Evolutionary conservation across 2,888 invertebrate species (phyloP), one percentile per base, ranked within the genome.

Genomic region (Conus canariensis): DNA sequence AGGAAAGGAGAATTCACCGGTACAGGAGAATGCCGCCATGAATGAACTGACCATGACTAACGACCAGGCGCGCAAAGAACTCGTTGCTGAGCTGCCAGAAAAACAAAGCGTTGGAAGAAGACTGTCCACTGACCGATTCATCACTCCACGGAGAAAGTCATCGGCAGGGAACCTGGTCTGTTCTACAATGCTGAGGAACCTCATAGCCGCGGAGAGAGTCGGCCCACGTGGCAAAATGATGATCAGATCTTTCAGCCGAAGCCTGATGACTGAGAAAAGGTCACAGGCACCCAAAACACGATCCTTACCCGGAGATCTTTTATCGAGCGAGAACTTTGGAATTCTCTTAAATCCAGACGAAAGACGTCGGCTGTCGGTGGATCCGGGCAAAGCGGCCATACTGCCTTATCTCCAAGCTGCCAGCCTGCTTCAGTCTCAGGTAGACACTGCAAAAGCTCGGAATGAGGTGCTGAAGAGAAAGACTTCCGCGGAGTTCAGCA

Each of bases 321-420:
- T 22, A 12, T 4, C 25, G 7, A 56, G 22, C 25, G 85, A 85
- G 10, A 85, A 85, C 85, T 60, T 85, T n/a, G 85, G 85, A 8
- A 22, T 85, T 85, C 85, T 85, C 1, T n/a, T 85, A n/a, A 85
- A 60, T 60, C 85, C 85, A 12, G 60, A 10, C 16, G 25, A 16
- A 12, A 85, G 85, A 85, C 85, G 60, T n/a, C 60, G 58, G 4
- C 85, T 85, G n/a, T 85, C 85, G 7, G 25, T 60, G 25, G 85
- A 60, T 59, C 56, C 85, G 4, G 59, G 59, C 12, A 56, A 6
- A 14, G 5, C 60, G 25, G 60, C 60, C 22, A 19, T 60, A 7
- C 19, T 56, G 82, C 82, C 56, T 58, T 30, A 30, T 8, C 77
- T 22, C 16, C 30, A 30, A 0, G 12, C 30, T 80, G 12, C 56